Conservation (phyloP, 2,888 invertebrate species). For the Mesochorus sp. region DNA sequence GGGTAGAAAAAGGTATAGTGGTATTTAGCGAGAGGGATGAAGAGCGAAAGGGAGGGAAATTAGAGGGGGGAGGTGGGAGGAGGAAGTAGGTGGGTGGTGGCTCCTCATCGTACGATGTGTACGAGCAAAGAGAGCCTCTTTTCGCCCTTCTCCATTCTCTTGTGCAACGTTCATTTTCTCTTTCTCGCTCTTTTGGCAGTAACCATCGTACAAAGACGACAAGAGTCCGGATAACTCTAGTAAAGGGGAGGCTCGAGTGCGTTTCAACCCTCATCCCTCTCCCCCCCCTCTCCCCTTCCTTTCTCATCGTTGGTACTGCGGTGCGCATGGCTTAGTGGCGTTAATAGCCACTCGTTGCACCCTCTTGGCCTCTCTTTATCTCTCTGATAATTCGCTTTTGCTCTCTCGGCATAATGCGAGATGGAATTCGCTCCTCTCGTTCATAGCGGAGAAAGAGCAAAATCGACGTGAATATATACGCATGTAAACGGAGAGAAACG, state of each 20-base stretch:
- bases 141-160: slow-evolving; percentile 19
- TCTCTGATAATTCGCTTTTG: slow-evolving; percentile 52
- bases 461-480: slow-evolving; percentile 4
- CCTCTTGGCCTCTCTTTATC: slow-evolving; percentile 54
- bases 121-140: slow-evolving; percentile 32
- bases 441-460: slow-evolving; percentile 18
- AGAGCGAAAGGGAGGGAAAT: background rate
- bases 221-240: slow-evolving; percentile 42
- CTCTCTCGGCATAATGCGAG: slow-evolving; percentile 40
- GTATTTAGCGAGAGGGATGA: slow-evolving; percentile 7
- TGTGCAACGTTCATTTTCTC: background rate
- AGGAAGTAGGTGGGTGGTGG: slow-evolving; percentile 10
- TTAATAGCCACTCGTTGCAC: slow-evolving; percentile 70
- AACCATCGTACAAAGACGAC: slow-evolving; percentile 18
- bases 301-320: slow-evolving; percentile 23
- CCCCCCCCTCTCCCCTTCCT: no score
- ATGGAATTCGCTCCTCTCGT: slow-evolving; percentile 19
- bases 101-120: slow-evolving; percentile 1
- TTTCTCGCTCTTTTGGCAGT: background rate
- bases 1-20: slow-evolving; percentile 27
- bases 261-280: slow-evolving; percentile 49
- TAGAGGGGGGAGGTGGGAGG: background rate
- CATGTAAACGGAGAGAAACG: background rate
- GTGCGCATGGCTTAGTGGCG: slow-evolving; percentile 67
- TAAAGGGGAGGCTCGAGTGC: slow-evolving; percentile 46